Conservation (phyloP, 2,797 vertebrate species). For the Phrynocephalus vlangalii region DNA sequence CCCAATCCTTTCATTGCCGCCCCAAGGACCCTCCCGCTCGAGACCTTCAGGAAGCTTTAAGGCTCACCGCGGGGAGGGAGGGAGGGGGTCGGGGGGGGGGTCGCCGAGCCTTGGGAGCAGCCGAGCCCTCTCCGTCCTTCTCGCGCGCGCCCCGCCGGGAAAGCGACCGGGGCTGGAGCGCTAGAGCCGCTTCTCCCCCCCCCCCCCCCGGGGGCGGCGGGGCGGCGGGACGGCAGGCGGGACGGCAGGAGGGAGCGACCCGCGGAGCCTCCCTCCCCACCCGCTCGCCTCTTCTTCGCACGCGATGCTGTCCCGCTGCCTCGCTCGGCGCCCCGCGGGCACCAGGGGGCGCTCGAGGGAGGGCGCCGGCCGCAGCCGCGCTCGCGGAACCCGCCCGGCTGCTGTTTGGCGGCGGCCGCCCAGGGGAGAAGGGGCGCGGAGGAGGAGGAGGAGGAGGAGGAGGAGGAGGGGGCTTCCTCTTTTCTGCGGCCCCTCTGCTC, state of each 20-base stretch:
- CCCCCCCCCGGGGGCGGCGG: neutral
- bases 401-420: no score
- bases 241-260: neutral
- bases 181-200: neutral
- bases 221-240: neutral
- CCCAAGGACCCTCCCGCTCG: no score
- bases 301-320: constrained; percentile 9
- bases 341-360: no score
- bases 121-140: neutral
- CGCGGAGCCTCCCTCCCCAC: constrained; percentile 22
- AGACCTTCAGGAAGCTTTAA: neutral
- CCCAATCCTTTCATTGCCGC: no score
- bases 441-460: no score
- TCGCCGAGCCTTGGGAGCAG: neutral
- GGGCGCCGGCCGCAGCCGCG: no score
- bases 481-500: neutral
- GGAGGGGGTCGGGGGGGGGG: no score
- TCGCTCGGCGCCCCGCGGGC: neutral
- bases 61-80: neutral
- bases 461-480: neutral
- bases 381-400: no score
- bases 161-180: neutral
- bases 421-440: no score
- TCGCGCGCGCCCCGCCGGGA: neutral
- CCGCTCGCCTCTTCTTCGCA: constrained; percentile 12